Percentiles rank a stretch among this genome's conserved stretches.
phyloP scores from a whole-genome alignment of 2,113 vertebrate species.

The Fulica atra region DNA sequence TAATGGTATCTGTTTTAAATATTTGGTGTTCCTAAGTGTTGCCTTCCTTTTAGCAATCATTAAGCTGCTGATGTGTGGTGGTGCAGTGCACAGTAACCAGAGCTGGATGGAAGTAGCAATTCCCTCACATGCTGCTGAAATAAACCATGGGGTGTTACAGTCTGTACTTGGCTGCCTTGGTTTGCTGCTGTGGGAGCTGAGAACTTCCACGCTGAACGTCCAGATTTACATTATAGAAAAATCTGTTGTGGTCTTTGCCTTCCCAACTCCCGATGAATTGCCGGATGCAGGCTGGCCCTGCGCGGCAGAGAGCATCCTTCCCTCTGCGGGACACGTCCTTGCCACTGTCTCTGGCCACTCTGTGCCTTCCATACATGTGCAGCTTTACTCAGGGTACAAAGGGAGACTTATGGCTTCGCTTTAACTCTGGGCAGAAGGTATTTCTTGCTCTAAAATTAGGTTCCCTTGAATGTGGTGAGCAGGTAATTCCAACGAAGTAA shows the following conservation, averaged over 20 bases:
- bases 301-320: background rate
- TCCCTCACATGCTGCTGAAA: background rate
- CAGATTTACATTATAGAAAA: background rate
- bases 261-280: accelerated
- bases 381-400: background rate
- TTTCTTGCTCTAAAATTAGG: background rate
- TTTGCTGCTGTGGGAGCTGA: background rate
- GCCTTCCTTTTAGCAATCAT: background rate
- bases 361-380: background rate
- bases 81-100: background rate
- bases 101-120: background rate
- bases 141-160: background rate
- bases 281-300: background rate
- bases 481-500: background rate
- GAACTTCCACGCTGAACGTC: background rate
- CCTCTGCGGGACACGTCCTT: background rate
- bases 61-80: background rate
- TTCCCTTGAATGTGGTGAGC: background rate
- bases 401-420: background rate
- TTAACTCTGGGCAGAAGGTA: background rate
- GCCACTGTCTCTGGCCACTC: background rate
- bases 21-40: background rate
- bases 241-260: background rate
- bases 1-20: background rate
- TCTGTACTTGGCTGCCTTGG: background rate